phyloP scores from a whole-genome alignment of 1,140 invertebrate species.

The Pseudomyrmex concolor region DNA sequence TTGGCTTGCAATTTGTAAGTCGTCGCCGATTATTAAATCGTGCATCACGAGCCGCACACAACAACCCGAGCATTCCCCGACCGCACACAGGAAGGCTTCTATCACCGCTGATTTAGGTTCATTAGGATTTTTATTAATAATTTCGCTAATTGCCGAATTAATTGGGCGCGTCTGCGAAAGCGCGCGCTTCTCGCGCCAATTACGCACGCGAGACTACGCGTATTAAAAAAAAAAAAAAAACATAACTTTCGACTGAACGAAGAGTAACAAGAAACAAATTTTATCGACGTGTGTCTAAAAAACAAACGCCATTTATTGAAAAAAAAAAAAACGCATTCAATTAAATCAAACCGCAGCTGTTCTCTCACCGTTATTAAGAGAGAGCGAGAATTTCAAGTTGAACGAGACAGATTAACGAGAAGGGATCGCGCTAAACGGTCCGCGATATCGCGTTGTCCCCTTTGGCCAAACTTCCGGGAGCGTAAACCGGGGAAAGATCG shows the following conservation, averaged over 20 bases:
- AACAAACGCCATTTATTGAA: not conserved
- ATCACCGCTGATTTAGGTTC: conserved; percentile 83
- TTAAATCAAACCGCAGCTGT: not conserved
- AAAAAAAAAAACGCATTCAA: not conserved
- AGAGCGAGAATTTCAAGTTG: not conserved
- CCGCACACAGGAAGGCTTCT: conserved; percentile 83
- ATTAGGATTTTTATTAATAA: conserved; percentile 83
- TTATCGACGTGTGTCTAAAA: too few relatives aligned
- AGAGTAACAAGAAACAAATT: not conserved
- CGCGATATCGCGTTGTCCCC: not conserved
- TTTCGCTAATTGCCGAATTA: conserved; percentile 82
- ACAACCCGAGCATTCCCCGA: conserved; percentile 70
- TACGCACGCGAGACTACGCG: not conserved
- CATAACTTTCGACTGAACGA: not conserved
- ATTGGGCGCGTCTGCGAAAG: conserved; percentile 77
- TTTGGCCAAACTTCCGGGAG: conserved; percentile 2
- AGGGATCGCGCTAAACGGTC: not conserved
- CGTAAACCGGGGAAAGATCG: conserved; percentile 11
- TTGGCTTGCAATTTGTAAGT: conserved; percentile 80
- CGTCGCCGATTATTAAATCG: conserved; percentile 73
- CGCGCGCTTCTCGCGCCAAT: conserved; percentile 39
- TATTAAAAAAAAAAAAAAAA: too few relatives aligned
- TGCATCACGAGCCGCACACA: conserved; percentile 67
- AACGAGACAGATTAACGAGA: conserved; percentile 7
- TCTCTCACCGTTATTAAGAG: not conserved